Conservation (phyloP, 2,113 vertebrate genomes). For the Chlamydotis undulata region DNA sequence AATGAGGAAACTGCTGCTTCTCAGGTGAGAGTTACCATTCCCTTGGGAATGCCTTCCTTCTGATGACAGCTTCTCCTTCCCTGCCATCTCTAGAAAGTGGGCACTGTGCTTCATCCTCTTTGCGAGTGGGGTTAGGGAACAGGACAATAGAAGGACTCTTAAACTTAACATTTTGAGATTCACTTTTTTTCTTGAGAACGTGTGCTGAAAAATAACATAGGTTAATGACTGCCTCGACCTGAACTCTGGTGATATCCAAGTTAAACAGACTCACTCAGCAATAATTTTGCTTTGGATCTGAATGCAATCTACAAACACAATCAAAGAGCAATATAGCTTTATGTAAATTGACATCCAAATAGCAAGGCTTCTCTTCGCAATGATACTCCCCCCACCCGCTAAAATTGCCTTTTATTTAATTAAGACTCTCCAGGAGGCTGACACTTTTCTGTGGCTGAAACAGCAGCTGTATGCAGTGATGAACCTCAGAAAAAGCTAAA, state of each 20-base stretch:
- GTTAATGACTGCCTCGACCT: background rate
- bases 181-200: background rate
- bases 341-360: background rate
- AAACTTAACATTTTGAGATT: background rate
- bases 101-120: background rate
- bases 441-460: background rate
- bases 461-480: constrained; percentile 30
- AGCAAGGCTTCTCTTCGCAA: background rate
- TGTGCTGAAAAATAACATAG: background rate
- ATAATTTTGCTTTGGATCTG: background rate
- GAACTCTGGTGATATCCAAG: background rate
- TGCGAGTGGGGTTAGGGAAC: background rate
- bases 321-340: background rate
- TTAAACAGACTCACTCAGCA: background rate
- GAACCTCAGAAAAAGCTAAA: constrained; percentile 27
- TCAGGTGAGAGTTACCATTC: background rate
- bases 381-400: background rate
- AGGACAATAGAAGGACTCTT: background rate
- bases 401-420: constrained; percentile 68
- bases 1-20: background rate
- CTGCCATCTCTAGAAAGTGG: accelerated
- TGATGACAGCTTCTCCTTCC: background rate
- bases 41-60: background rate
- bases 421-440: constrained; percentile 54
- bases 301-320: background rate